Evolutionary conservation across 92 coral and sea anemone genomes (phyloP), one percentile per base, ranked within the genome.

Genomic region (Plumapathes pennacea): DNA sequence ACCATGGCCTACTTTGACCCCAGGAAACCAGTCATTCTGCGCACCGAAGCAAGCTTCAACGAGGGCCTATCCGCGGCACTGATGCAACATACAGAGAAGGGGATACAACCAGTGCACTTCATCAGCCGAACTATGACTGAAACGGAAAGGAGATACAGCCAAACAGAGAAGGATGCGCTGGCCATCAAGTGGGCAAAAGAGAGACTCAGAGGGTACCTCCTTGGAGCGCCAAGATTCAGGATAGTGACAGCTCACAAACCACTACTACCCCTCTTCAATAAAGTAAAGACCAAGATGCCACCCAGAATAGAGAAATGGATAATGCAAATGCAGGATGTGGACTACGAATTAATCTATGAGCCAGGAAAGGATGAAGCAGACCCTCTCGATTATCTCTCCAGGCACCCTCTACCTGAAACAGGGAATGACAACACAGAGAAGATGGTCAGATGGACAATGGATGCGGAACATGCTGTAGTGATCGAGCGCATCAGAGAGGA

Each of bases 181-280:
- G 70, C 76, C 25, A 76, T 76, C 32, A 46, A 46, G 22, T 74
- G 74, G 82, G 82, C 82, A 1, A 74, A 74, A 32, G 60, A 75
- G 11, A 54, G 73, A 17, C 39, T 66, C 10, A 19, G 75, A 40
- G 23, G 10, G 0, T 76, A 76, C 71, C 46, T 67, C 13, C 71
- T 58, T 50, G 55, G 81, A 29, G 61, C 71, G 20, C 81, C 76
- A 17, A 32, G 60, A 43, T 64, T 60, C 49, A 46, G 32, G 45
- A 54, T 39, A 28, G 58, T 58, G 19, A 64, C 54, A 32, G 73
- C 60, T 11, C 76, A 49, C 64, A 57, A 76, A 30, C 69, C 69
- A 25, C 61, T 59, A 12, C 11, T 75, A n/a, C 69, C 82, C 12
- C 18, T 75, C 3, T 56, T 75, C 50, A 65, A 65, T 48, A 75